Evolutionary conservation across 2,113 vertebrate species (phyloP).

Genomic region (Buteo buteo): DNA sequence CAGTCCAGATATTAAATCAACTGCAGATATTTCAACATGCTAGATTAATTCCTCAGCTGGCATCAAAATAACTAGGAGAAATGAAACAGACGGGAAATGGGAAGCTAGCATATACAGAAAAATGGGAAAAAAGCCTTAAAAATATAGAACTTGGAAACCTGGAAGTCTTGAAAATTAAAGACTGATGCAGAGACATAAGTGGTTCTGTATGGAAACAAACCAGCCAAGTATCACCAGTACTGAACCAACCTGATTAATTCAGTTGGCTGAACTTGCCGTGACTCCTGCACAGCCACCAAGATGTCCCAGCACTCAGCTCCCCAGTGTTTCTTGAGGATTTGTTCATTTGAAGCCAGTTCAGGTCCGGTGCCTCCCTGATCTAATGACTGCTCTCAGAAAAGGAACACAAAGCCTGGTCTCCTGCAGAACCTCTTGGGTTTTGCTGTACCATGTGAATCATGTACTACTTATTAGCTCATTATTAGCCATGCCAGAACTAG

Average conservation of each 20-base stretch:
- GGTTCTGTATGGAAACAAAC: constrained; percentile 10
- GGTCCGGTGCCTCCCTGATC: background rate
- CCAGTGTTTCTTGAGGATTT: background rate
- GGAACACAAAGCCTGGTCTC: background rate
- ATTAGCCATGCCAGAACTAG: constrained; percentile 32
- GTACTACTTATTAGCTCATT: constrained; percentile 25
- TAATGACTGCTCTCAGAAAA: background rate
- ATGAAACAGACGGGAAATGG: background rate
- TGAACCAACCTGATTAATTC: constrained; percentile 8
- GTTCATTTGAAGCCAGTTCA: background rate
- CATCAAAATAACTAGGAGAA: constrained; percentile 4
- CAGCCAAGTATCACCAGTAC: background rate
- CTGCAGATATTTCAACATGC: constrained; percentile 30
- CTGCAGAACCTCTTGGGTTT: constrained; percentile 40
- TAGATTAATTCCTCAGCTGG: constrained; percentile 24
- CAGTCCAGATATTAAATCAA: constrained; percentile 42
- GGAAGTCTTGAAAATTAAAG: constrained; percentile 8
- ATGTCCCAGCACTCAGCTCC: background rate
- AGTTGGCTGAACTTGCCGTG: constrained; percentile 47
- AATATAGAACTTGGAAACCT: constrained; percentile 18
- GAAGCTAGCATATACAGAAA: constrained; percentile 7
- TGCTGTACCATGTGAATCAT: constrained; percentile 22
- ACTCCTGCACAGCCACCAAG: constrained; percentile 15
- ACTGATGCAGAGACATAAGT: background rate
- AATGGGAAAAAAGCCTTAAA: background rate